Evolutionary conservation across 2,113 vertebrate species (phyloP), one percentile per base, ranked within the genome.

Genomic region (Corythaeola cristata): DNA sequence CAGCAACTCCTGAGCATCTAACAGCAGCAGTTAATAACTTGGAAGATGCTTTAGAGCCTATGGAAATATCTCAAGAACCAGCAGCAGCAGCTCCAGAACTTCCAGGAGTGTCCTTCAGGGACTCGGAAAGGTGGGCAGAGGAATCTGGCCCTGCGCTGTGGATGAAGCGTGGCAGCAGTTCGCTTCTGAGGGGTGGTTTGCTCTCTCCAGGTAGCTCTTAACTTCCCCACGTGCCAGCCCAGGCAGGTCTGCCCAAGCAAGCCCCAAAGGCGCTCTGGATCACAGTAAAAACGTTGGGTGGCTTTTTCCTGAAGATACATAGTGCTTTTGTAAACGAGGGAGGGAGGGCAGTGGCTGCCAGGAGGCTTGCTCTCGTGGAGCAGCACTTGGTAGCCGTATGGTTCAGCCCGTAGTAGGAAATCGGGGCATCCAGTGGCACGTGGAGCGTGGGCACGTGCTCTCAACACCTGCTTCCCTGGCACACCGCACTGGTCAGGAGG

Each of bases 331-430:
- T 32, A 22, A 52, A 27, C 7, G 3, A 6, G 73, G 53, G 66
- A 53, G 30, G 26, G 49, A 8, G 67, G 68, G 35, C 33, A 14
- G 58, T 12, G 30, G 35, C 74, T 79, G n/a, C 16, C 18, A 5
- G 37, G 18, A 85, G 76, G 23, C 30, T 59, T 47, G 75, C 41
- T 83, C 21, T 78, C 0, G 0, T 15, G 80, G 62, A 49, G 55
- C 44, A 35, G 52, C 0, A 0, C 6, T 83, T 56, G 73, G 10
- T 37, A 5, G 15, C 37, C 0, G 0, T 15, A 1, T 5, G 39
- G 32, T 9, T 80, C 47, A 66, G 23, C 41, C 53, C 20, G 8
- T n/a, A 21, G 67, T 7, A 1, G 41, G 14, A 44, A 44, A 44
- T 44, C 41, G 12, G 41, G 41, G 41, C 9, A 44, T 44, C 41